Conservation (phyloP, 2,113 vertebrate genomes). For the Pica pica region DNA sequence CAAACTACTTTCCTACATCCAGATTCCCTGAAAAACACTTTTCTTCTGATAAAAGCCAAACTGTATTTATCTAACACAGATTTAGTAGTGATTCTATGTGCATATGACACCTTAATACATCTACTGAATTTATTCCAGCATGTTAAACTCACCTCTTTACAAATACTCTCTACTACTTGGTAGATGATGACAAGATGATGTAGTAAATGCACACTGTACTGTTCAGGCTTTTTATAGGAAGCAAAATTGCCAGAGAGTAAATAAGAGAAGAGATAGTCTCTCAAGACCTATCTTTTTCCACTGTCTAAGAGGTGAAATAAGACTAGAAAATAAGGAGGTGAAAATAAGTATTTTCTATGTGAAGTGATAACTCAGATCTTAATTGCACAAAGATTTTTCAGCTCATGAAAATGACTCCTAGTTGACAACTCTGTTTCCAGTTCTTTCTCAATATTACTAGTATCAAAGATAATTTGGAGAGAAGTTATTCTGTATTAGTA, state of each 20-base stretch:
- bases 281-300: not conserved
- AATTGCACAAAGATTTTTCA: not conserved
- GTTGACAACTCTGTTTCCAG: not conserved
- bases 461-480: not conserved
- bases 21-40: not conserved
- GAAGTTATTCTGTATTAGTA: not conserved
- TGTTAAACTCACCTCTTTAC: not conserved
- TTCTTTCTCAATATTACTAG: not conserved
- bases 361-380: not conserved
- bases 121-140: not conserved
- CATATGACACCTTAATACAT: not conserved
- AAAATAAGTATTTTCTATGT: not conserved
- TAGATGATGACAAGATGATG: not conserved
- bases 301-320: not conserved
- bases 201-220: not conserved
- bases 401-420: accelerated
- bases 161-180: not conserved
- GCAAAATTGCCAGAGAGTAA: not conserved
- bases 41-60: not conserved
- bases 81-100: not conserved
- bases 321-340: not conserved
- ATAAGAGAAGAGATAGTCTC: not conserved
- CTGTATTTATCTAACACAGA: not conserved
- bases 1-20: not conserved
- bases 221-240: not conserved